Percentiles rank a stretch among this genome's conserved stretches.
These are phyloP conservation scores for Malacosoma neustria DNA, from an alignment of 2,888 invertebrate species.

Conservation along the genomic window DNA sequence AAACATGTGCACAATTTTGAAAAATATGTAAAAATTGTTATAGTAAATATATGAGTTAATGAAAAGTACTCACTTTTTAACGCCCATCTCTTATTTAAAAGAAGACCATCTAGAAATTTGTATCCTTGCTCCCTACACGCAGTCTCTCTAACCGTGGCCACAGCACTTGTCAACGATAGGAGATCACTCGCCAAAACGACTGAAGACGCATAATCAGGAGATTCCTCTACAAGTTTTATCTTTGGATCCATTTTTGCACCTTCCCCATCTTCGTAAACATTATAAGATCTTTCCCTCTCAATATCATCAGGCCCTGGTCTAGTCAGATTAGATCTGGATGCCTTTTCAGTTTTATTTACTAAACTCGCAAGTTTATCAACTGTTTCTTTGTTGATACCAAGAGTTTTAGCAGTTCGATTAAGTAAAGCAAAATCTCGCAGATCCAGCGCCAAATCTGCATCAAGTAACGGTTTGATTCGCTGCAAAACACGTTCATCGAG, in stretches of 20 bases:
- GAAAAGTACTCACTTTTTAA: conserved; percentile 65
- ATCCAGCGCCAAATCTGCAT: conserved; percentile 36
- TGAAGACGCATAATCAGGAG: conserved; percentile 65
- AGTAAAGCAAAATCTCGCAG: conserved; percentile 29
- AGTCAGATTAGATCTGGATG: no score
- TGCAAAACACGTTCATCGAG: conserved; percentile 26
- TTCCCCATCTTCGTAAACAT: conserved; percentile 23
- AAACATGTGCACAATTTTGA: no score
- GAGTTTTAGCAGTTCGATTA: conserved; percentile 37
- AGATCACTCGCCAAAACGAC: conserved; percentile 65
- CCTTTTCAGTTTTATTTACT: conserved; percentile 22
- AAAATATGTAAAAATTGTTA: no score
- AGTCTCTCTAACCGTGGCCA: conserved; percentile 57
- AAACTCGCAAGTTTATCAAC: conserved; percentile 36
- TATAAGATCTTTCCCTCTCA: conserved; percentile 12
- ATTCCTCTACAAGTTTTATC: conserved; percentile 46
- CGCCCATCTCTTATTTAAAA: conserved; percentile 71
- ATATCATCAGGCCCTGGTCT: neutral
- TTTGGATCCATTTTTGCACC: conserved; percentile 24
- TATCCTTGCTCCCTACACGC: conserved; percentile 66
- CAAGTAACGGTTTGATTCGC: conserved; percentile 29
- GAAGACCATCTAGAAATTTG: conserved; percentile 59
- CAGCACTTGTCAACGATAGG: conserved; percentile 58
- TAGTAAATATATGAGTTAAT: neutral
- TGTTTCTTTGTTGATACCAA: conserved; percentile 39